Base-by-base conservation (phyloP, 2,888 invertebrate species). In the Parnassius mnemosyne region DNA sequence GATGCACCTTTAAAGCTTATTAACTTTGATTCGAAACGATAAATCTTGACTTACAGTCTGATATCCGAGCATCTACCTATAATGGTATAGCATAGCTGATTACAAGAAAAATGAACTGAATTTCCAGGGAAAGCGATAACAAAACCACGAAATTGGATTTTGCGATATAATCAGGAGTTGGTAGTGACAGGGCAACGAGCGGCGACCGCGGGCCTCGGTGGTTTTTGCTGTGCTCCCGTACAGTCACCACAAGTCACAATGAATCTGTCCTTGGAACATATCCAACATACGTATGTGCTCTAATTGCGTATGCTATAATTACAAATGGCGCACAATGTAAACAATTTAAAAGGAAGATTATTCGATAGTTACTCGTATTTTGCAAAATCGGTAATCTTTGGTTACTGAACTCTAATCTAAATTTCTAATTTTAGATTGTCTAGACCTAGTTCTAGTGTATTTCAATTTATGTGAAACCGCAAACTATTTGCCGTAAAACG, bases 61-160 rank as follows among this genome's bases (percentile, higher is more conserved):
- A 54, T 13, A 59, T 25, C 57, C 25, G 42, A 47, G 20, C 52
- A 20, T 65, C 58, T 61, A 20, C 63, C 58, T 61, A 52, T 57
- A 58, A 55, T 55, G 58, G 53, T 57, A 64, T 62, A 61, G 71
- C 68, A 69, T 67, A 67, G 72, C 71, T 69, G 71, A 75, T 81
- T 80, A 80, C 78, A 75, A 80, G 73, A 79, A 75, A 74, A 82
- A 85, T 84, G 80, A 84, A 83, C 83, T 81, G 78, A 85, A 86
- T 87, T 86, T 83, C 82, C 84, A 79, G 76, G 71, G 73, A 76
- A 74, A 69, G 78, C 85, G 89, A 90, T 89, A 89, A 87, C 86
- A 85, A 87, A 89, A 88, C 89, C 87, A 84, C 89, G 85, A 89
- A 90, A 91, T 91, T 91, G 90, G 89, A 89, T 91, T 91, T 82